Evolutionary conservation across 2,797 vertebrate species (phyloP).

Genomic region (Urophycis tenuis): DNA sequence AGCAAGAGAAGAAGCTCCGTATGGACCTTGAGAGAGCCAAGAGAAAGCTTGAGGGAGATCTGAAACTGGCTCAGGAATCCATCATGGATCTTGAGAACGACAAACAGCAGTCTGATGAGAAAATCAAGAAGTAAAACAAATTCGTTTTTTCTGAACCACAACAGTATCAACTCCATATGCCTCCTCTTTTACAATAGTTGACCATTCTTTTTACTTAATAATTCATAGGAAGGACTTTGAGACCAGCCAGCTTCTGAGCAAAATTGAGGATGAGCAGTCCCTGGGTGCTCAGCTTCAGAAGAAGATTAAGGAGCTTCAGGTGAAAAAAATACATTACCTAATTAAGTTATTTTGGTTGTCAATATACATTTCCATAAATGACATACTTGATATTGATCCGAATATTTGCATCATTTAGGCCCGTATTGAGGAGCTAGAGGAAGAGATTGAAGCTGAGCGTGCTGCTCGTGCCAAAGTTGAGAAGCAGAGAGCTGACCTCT

Average conservation of each 20-base stretch:
- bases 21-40: slow-evolving; percentile 79
- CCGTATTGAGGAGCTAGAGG: background rate
- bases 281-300: slow-evolving; percentile 65
- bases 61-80: slow-evolving; percentile 80
- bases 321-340: slow-evolving; percentile 29
- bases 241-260: slow-evolving; percentile 75
- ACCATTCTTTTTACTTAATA: background rate
- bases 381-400: background rate
- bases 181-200: background rate
- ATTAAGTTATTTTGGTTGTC: background rate
- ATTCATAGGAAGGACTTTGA: slow-evolving; percentile 83
- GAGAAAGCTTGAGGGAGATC: slow-evolving; percentile 80
- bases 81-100: slow-evolving; percentile 79
- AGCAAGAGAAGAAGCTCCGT: slow-evolving; percentile 80
- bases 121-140: slow-evolving; percentile 77
- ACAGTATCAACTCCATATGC: background rate
- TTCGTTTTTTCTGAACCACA: background rate
- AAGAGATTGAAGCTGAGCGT: slow-evolving; percentile 1
- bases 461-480: slow-evolving; percentile 3
- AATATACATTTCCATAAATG: background rate
- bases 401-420: background rate
- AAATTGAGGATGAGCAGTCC: slow-evolving; percentile 79
- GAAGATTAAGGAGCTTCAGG: slow-evolving; percentile 80
- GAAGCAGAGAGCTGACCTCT: slow-evolving; percentile 3
- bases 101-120: slow-evolving; percentile 81